Base-by-base conservation (phyloP, 1,140 invertebrate genomes). In the Colletes latitarsis region DNA sequence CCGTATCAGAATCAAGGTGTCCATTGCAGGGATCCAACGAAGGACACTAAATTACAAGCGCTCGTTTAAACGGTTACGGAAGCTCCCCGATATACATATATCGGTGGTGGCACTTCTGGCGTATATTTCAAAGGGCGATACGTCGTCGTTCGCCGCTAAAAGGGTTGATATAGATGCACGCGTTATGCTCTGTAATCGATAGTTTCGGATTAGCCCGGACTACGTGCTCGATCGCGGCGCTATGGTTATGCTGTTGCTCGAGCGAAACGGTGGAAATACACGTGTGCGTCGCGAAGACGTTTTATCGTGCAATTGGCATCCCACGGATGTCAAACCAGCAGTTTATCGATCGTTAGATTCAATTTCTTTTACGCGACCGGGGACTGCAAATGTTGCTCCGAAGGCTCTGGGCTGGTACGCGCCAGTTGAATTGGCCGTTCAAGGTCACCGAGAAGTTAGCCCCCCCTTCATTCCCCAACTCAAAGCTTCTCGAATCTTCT, bases 131-230 rank as follows among this genome's bases (percentile, higher is more conserved):
- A 73, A 73, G 19, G 41, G 70, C 60, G 69, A 73, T 79, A 64
- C 60, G 55, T 79, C 69, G 62, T 15, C 41, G 21, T 19, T 76
- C 55, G 46, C 68, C 49, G 41, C 49, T 73, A 73, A 79, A 79
- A 79, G 60, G 69, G 60, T 73, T 79, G 77, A 79, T 73, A 66
- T 73, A 79, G 69, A 64, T 72, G 69, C 69, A 78, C 69, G 77
- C 69, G 49, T 79, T 79, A 73, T 73, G 60, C 70, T 73, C 39
- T 64, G 77, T 79, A 79, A 79, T 79, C 77, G 77, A 79, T 79
- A 79, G 77, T 79, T 79, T 57, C 60, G 41, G 41, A 73, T 69
- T 30, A 73, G 69, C 49, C 58, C 19, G n/a, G 17, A 17, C 57
- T 52, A 71, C 68, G 14, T 71, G 19, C 58, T 46, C 66, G 75